Base-by-base conservation (phyloP, 2,113 vertebrate species). In the Psephotus haematonotus region DNA sequence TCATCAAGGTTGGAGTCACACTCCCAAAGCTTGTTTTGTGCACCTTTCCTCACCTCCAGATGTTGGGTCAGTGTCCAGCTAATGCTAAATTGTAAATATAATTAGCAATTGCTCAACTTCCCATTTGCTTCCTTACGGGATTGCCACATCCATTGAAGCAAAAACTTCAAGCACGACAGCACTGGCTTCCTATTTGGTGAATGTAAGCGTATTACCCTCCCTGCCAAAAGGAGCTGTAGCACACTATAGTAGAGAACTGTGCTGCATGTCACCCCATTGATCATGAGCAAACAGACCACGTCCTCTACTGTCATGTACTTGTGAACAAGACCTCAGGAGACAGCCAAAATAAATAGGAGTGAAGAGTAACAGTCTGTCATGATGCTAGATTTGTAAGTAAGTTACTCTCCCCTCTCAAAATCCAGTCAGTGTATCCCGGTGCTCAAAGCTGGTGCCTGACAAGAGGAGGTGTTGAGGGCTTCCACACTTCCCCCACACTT, bases 121-220 rank as follows among this genome's bases (percentile, higher is more conserved):
- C 28, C 28, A 76, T 76, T 53, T 60, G 23, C 72, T 76, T 91
- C 85, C 50, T 82, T 49, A 43, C 28, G 15, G 67, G 31, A 44
- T 37, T 92, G 63, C 24, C 63, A 86, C 55, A 59, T 35, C 29
- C 3, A 0, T 3, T 52, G 44, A 77, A 89, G 39, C 28, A 77
- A 74, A 77, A 74, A 11, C 27, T 19, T 24, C 0, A 2, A 74
- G 41, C 9, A 10, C 46, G 13, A 59, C 16, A 0, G 0, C 24
- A 17, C 20, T 28, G 33, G 12, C 50, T 90, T 80, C 82, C 50
- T 67, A 0, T 20, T 37, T 0, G 0, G 33, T 28, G 46, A 86
- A 16, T 17, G 43, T 0, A 1, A 37, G 17, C 3, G 23, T 0
- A 0, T 35, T 85, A 19, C 39, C 0, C 0, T 43, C 37, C 2